These are phyloP conservation scores for Andrena marginata DNA, from an alignment of 2,888 invertebrate genomes.

Conservation along the genomic window DNA sequence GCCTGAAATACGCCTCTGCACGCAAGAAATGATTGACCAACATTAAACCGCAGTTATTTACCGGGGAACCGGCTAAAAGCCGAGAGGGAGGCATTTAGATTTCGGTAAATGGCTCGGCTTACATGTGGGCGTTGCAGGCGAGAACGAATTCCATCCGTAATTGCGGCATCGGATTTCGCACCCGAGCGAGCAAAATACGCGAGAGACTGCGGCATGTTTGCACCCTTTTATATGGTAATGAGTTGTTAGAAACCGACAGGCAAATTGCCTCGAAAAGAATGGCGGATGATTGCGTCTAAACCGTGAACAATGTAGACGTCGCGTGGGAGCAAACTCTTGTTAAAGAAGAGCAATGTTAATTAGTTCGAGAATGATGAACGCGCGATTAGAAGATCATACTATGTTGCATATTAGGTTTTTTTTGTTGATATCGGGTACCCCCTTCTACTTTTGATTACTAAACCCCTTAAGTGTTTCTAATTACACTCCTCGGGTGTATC, in stretches of 20 bases:
- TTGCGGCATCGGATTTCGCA: conserved; percentile 30
- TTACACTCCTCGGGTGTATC: too few relatives aligned
- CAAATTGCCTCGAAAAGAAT: conserved; percentile 8
- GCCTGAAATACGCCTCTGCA: background rate
- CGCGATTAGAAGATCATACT: too few relatives aligned
- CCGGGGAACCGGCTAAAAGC: background rate
- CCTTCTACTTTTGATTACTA: too few relatives aligned
- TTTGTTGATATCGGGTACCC: too few relatives aligned
- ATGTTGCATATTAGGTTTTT: too few relatives aligned
- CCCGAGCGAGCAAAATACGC: conserved; percentile 5
- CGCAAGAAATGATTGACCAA: conserved; percentile 13
- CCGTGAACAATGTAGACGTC: background rate
- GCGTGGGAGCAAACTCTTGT: background rate
- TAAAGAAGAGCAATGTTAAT: background rate
- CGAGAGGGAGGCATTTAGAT: conserved; percentile 20
- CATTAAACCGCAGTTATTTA: conserved; percentile 14
- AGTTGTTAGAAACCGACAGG: conserved; percentile 17
- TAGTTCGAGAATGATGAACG: background rate
- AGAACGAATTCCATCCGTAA: conserved; percentile 46
- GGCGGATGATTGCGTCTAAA: background rate
- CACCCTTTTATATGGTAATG: conserved; percentile 29
- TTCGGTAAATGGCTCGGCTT: conserved; percentile 28
- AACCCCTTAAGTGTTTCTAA: too few relatives aligned
- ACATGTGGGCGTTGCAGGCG: conserved; percentile 15
- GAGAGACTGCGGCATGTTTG: conserved; percentile 27